Conservation (phyloP, 2,888 invertebrate genomes). For the Acanthacorydalis orientalis region DNA sequence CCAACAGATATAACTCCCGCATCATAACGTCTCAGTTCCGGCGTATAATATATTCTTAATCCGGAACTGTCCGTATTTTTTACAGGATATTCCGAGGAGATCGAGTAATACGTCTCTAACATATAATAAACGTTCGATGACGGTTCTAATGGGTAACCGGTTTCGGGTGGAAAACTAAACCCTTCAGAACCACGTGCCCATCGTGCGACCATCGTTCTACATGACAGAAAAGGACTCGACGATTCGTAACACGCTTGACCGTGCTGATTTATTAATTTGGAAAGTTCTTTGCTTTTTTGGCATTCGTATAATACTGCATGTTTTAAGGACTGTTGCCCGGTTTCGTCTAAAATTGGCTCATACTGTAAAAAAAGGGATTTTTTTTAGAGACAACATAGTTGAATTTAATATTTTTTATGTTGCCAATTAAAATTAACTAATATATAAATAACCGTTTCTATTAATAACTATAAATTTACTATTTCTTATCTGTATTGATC, state of each 20-base stretch:
- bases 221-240: constrained; percentile 37
- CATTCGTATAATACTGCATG: constrained; percentile 1
- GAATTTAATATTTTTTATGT: too few relatives aligned
- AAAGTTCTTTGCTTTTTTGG: neutral
- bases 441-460: too few relatives aligned
- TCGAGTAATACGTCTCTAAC: constrained; percentile 56
- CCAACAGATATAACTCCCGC: constrained; percentile 51
- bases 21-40: constrained; percentile 44
- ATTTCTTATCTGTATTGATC: too few relatives aligned
- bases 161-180: constrained; percentile 50
- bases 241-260: constrained; percentile 41
- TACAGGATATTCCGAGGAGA: constrained; percentile 29
- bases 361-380: neutral
- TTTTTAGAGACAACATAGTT: too few relatives aligned
- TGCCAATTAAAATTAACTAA: too few relatives aligned
- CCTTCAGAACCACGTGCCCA: constrained; percentile 56
- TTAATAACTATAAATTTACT: too few relatives aligned
- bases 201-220: constrained; percentile 50
- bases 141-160: constrained; percentile 50
- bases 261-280: constrained; percentile 16
- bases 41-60: constrained; percentile 46
- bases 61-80: constrained; percentile 27
- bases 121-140: constrained; percentile 42
- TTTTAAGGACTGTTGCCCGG: neutral
- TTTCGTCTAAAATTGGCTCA: neutral